Conservation (phyloP, 2,113 vertebrate species). For the Chaetorhynchus papuensis region DNA sequence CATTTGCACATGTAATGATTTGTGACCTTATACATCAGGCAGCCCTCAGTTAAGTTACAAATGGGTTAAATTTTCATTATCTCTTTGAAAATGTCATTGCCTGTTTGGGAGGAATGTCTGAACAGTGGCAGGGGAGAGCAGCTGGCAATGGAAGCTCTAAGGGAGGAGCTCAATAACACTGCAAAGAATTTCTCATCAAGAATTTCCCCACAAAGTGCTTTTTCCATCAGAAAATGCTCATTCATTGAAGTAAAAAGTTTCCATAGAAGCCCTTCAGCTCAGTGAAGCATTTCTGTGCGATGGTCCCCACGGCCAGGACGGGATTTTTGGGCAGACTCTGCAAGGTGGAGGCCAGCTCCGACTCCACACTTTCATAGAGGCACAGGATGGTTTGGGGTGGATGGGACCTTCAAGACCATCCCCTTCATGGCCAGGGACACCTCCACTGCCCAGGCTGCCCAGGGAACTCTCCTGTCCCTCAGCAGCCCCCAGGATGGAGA, state of each 20-base stretch:
- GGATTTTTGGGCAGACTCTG: not conserved
- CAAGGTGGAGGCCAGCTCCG: accelerated
- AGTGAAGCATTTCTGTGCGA: not conserved
- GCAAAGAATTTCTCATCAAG: not conserved
- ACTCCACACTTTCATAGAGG: accelerated
- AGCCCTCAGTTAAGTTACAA: not conserved
- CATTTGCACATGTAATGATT: not conserved
- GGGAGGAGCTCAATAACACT: not conserved
- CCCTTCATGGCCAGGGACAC: not conserved
- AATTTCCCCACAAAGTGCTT: not conserved
- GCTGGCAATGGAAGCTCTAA: not conserved
- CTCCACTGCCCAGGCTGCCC: not conserved
- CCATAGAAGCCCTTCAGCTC: not conserved
- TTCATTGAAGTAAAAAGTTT: not conserved
- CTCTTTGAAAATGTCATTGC: not conserved
- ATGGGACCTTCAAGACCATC: too few species aligned
- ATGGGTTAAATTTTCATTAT: not conserved
- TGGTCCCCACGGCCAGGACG: not conserved
- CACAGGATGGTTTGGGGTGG: not conserved
- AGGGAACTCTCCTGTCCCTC: not conserved
- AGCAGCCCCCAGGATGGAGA: accelerated
- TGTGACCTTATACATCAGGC: not conserved
- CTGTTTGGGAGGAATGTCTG: not conserved
- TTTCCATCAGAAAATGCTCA: not conserved
- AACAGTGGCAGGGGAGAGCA: not conserved